These are phyloP conservation scores for Pseudomugil tenellus DNA, from an alignment of 2,797 vertebrate genomes.

Conservation along the genomic window DNA sequence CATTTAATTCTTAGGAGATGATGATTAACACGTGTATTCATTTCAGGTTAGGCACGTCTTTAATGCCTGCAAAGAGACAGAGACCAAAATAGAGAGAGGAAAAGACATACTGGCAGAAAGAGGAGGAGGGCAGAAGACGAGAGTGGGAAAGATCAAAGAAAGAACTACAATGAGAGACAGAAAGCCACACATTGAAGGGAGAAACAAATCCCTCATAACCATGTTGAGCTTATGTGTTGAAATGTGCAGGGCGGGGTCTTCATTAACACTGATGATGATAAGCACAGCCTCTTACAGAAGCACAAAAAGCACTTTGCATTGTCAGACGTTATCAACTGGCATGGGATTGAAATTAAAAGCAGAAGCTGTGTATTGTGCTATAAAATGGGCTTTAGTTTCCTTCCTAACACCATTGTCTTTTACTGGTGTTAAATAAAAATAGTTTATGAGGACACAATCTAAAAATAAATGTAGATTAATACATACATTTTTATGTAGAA, in stretches of 20 bases:
- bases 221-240: slow-evolving; percentile 55
- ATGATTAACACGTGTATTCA: slow-evolving; percentile 75
- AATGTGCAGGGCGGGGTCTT: slow-evolving; percentile 53
- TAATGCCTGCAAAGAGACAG: slow-evolving; percentile 56
- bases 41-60: slow-evolving; percentile 74
- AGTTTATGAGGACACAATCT: slow-evolving; percentile 2
- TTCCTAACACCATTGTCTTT: slow-evolving; percentile 36
- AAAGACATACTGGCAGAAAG: slow-evolving; percentile 24
- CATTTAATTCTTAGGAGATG: slow-evolving; percentile 74
- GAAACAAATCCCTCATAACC: slow-evolving; percentile 58
- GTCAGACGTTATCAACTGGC: slow-evolving; percentile 54
- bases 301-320: slow-evolving; percentile 60
- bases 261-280: slow-evolving; percentile 64
- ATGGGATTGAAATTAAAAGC: slow-evolving; percentile 40
- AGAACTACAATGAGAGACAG: slow-evolving; percentile 58
- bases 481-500: slow-evolving; percentile 34
- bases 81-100: slow-evolving; percentile 25
- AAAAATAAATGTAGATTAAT: slow-evolving; percentile 37
- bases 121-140: slow-evolving; percentile 22
- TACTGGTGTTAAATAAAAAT: slow-evolving; percentile 39
- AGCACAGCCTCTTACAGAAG: slow-evolving; percentile 47
- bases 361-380: slow-evolving; percentile 32
- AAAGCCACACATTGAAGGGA: slow-evolving; percentile 38
- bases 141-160: slow-evolving; percentile 39
- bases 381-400: slow-evolving; percentile 35